These are phyloP conservation scores for Odontomachus brunneus DNA, from an alignment of 1,140 invertebrate species.

Conservation along the genomic window DNA sequence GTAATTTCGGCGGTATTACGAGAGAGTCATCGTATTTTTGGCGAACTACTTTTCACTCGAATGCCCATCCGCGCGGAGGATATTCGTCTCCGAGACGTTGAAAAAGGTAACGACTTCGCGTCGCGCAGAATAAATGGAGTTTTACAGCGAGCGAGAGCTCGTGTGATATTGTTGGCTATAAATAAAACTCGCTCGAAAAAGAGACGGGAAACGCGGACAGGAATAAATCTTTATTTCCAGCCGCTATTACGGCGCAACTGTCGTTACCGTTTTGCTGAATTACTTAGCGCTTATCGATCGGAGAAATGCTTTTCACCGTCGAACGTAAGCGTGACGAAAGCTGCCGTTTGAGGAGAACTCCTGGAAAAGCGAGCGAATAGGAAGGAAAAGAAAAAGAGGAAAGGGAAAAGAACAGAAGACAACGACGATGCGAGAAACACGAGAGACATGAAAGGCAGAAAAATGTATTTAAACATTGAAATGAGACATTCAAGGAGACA, in stretches of 20 bases:
- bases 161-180: background rate
- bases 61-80: background rate
- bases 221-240: constrained; percentile 27
- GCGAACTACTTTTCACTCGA: no score
- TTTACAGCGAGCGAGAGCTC: background rate
- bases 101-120: background rate
- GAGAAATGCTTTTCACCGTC: background rate
- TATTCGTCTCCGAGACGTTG: background rate
- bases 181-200: constrained; percentile 18
- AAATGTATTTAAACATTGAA: no score
- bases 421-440: no score
- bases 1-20: no score
- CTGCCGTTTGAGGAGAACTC: background rate
- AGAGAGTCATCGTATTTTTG: no score
- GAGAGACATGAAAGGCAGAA: no score
- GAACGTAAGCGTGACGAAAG: background rate
- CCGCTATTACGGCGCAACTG: background rate
- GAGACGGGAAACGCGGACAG: background rate
- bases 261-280: constrained; percentile 18
- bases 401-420: background rate
- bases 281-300: constrained; percentile 11
- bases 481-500: no score
- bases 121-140: background rate
- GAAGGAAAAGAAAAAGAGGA: background rate
- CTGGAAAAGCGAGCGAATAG: background rate